Evolutionary conservation across 2,113 vertebrate species (phyloP).

Genomic region (Coregonus clupeaformis): DNA sequence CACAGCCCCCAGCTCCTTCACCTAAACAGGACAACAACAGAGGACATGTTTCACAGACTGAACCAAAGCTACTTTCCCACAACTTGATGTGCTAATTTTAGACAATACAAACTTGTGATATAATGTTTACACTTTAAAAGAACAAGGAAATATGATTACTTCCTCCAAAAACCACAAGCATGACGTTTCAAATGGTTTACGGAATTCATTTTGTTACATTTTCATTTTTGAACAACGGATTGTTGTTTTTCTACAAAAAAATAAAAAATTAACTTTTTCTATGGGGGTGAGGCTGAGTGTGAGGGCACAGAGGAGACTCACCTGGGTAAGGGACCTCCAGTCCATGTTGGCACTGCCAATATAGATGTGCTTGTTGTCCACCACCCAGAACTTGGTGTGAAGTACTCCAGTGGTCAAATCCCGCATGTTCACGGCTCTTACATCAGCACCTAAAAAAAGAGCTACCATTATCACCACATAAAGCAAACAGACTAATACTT

Average conservation of each 20-base stretch:
- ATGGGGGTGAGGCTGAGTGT: background rate
- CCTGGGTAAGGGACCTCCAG: constrained; percentile 94
- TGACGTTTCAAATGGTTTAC: too few species aligned
- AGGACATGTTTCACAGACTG: background rate
- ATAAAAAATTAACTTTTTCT: too few species aligned
- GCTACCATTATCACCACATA: constrained; percentile 6
- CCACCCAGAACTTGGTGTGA: constrained; percentile 95
- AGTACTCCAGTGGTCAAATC: constrained; percentile 83
- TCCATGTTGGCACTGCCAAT: constrained; percentile 97
- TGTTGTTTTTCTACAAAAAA: too few species aligned
- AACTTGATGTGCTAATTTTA: too few species aligned
- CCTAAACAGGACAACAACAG: constrained; percentile 62
- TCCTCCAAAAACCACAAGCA: too few species aligned
- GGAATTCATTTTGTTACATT: too few species aligned
- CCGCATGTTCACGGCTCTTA: constrained; percentile 80
- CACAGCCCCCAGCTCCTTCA: constrained; percentile 86
- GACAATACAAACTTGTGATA: too few species aligned
- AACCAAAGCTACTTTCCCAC: too few species aligned
- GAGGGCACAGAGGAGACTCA: constrained; percentile 36
- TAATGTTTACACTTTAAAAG: too few species aligned
- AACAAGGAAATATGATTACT: too few species aligned
- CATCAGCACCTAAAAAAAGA: constrained; percentile 74
- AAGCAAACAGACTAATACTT: background rate
- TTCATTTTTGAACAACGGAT: too few species aligned
- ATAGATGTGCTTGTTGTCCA: constrained; percentile 87